Conservation (phyloP, 2,797 vertebrate species). For the Atherinosoma microstoma region DNA sequence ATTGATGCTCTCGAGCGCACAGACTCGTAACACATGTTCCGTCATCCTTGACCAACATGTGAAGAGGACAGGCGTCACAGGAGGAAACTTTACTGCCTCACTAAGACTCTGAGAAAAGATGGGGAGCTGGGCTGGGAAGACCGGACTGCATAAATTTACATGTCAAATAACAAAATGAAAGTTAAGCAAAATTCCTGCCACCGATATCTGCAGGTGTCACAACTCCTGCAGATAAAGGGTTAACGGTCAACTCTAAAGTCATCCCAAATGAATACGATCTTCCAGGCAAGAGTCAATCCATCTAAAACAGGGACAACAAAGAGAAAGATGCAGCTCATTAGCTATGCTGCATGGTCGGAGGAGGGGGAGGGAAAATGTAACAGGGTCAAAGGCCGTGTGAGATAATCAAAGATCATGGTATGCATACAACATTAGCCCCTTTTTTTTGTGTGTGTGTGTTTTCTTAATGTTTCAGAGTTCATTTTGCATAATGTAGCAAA, state of each 20-base stretch:
- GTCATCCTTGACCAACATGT: slow-evolving; percentile 50
- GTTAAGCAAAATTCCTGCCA: background rate
- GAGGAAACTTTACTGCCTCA: slow-evolving; percentile 6
- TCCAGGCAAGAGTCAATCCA: background rate
- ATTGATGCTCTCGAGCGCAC: slow-evolving; percentile 38
- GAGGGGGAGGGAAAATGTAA: slow-evolving; percentile 41
- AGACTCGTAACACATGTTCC: slow-evolving; percentile 43
- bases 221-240: background rate
- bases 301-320: slow-evolving; percentile 8
- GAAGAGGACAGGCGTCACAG: slow-evolving; percentile 23
- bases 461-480: slow-evolving; percentile 1
- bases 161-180: slow-evolving; percentile 19
- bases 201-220: slow-evolving; percentile 7
- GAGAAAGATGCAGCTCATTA: slow-evolving; percentile 19
- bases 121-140: slow-evolving; percentile 20
- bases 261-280: background rate
- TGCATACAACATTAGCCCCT: background rate
- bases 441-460: background rate
- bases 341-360: slow-evolving; percentile 17
- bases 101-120: background rate
- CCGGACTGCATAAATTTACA: slow-evolving; percentile 24
- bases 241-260: background rate
- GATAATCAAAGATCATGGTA: background rate
- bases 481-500: slow-evolving; percentile 2
- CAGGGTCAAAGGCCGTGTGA: slow-evolving; percentile 44